phyloP scores from a whole-genome alignment of 2,888 invertebrate genomes.

The Dasypolia templi region DNA sequence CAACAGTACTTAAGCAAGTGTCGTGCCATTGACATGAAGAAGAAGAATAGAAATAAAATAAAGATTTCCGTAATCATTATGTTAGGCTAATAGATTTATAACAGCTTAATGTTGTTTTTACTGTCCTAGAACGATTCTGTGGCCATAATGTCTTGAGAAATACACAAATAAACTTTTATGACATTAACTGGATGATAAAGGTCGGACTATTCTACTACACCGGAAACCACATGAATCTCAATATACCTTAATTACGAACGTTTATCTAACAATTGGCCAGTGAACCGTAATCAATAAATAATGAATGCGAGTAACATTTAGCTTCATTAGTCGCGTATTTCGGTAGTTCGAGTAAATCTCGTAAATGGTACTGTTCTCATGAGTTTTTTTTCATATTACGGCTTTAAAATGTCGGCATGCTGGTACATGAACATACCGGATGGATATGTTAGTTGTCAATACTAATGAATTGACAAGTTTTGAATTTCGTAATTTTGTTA shows the following conservation, averaged over 20 bases:
- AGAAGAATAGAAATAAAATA: too few species aligned
- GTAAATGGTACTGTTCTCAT: constrained; percentile 26
- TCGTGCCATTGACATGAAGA: too few species aligned
- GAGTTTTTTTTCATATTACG: constrained; percentile 64
- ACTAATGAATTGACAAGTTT: not conserved
- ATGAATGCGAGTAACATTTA: constrained; percentile 32
- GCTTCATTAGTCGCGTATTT: constrained; percentile 53
- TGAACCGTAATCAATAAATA: constrained; percentile 37
- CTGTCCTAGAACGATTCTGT: not conserved
- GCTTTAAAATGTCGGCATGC: constrained; percentile 69
- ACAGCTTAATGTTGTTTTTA: not conserved
- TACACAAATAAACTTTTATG: not conserved
- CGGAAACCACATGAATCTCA: constrained; percentile 7
- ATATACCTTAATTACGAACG: constrained; percentile 8
- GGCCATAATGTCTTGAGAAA: not conserved
- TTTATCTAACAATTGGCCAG: constrained; percentile 26
- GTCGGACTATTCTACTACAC: not conserved
- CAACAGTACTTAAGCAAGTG: too few species aligned
- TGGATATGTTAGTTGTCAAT: constrained; percentile 3
- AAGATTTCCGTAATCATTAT: not conserved
- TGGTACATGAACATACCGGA: constrained; percentile 6
- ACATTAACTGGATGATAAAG: not conserved
- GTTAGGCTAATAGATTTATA: not conserved
- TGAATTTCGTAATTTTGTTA: not conserved
- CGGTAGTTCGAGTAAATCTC: constrained; percentile 41